Conservation (phyloP, 2,888 invertebrate species). For the Mythimna pallens region DNA sequence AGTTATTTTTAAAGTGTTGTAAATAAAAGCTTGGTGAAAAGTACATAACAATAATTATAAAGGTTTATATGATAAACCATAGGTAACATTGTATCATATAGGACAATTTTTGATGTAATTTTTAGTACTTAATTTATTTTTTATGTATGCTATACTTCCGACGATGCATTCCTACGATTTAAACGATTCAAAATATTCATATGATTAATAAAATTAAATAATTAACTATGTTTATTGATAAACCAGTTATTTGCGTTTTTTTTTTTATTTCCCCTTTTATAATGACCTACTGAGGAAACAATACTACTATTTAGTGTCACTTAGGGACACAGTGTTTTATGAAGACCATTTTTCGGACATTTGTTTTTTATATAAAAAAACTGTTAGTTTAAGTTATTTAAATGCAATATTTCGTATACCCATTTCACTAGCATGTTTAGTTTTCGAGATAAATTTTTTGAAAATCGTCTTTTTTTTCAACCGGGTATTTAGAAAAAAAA, state of each 20-base stretch:
- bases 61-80: slow-evolving; percentile 88
- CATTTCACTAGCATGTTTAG: too few species aligned
- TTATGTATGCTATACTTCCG: slow-evolving; percentile 82
- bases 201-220: slow-evolving; percentile 72
- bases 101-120: slow-evolving; percentile 78
- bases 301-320: background rate
- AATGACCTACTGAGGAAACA: background rate
- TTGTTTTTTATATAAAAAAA: too few species aligned
- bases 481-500: too few species aligned
- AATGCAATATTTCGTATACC: too few species aligned
- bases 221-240: slow-evolving; percentile 85
- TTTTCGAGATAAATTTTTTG: too few species aligned
- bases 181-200: slow-evolving; percentile 84
- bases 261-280: slow-evolving; percentile 6
- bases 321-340: too few species aligned
- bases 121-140: slow-evolving; percentile 89
- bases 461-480: too few species aligned
- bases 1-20: slow-evolving; percentile 72
- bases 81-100: slow-evolving; percentile 79
- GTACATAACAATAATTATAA: slow-evolving; percentile 76
- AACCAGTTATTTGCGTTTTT: slow-evolving; percentile 63
- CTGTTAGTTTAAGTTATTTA: too few species aligned
- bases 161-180: slow-evolving; percentile 87
- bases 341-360: too few species aligned
- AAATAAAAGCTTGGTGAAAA: slow-evolving; percentile 80